phyloP scores from a whole-genome alignment of 2,797 vertebrate genomes.

The Pangasius krempfi region DNA sequence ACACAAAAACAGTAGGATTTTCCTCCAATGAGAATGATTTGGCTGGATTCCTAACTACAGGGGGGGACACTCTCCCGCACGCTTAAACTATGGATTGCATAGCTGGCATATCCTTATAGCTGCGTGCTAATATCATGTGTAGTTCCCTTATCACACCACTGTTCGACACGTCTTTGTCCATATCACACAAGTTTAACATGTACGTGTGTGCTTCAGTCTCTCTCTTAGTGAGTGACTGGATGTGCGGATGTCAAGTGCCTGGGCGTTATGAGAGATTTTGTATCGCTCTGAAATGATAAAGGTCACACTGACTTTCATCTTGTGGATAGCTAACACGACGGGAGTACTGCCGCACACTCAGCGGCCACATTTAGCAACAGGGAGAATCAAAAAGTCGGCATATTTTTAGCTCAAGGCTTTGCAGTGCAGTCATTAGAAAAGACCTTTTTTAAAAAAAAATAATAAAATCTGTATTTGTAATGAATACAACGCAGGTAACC shows the following conservation, averaged over 20 bases:
- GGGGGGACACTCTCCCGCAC: too few relatives aligned
- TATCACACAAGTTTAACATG: neutral
- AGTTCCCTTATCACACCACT: neutral
- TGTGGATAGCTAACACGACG: neutral
- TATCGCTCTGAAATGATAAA: conserved; percentile 23
- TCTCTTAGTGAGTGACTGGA: neutral
- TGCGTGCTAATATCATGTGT: neutral
- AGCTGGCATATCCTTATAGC: neutral
- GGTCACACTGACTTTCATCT: conserved; percentile 45
- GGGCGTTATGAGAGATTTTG: neutral
- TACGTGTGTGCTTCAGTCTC: neutral
- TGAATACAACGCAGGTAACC: neutral
- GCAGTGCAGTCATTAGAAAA: neutral
- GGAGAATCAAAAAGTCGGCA: neutral
- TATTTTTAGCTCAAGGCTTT: neutral
- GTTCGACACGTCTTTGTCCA: neutral
- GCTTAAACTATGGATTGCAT: neutral
- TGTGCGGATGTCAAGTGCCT: conserved; percentile 13
- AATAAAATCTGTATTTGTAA: neutral
- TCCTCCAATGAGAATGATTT: neutral
- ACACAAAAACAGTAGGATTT: neutral
- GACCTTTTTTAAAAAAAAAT: neutral
- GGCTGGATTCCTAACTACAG: neutral
- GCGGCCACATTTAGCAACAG: neutral
- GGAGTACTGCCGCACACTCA: neutral